Evolutionary conservation across 2,797 vertebrate species (phyloP), one percentile per base, ranked within the genome.

Genomic region (Aldrovandia affinis): DNA sequence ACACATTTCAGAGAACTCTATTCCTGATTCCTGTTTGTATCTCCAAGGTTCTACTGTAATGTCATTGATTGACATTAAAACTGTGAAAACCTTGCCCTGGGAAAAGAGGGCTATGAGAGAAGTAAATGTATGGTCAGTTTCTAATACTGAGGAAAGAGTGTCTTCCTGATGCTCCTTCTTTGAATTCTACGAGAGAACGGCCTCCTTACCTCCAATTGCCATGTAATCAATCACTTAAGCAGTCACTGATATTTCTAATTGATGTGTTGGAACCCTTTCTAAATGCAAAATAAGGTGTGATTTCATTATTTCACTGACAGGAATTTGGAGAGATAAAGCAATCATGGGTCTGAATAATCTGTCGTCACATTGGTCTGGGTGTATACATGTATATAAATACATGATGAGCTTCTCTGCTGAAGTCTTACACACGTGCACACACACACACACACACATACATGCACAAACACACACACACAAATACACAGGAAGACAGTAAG

Each of bases 221-320:
- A 80, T 77, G 81, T 63, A 61, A 89, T 88, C 86, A 81, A 78
- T 88, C 86, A 87, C 33, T 65, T 79, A 78, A 33, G 36, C 84
- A 78, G 80, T 33, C 54, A 79, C 57, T 52, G 80, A 83, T 79
- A 82, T 86, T 59, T 80, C 77, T 84, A 30, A 84, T n/a, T 82
- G 78, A 86, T 79, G 70, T 9, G n/a, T 39, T 77, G 15, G 61
- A 20, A 68, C 54, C 50, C 57, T 44, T 78, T 59, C 61, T 86
- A 86, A 84, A 87, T 84, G 78, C 83, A 82, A 82, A 83, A 83
- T 33, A 54, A 82, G 75, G 14, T 28, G 36, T 28, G 50, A 70
- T 57, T 55, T 36, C 39, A 81, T 61, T 57, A 5, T 75, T 36
- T 75, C 20, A 42, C 78, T 73, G 63, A 47, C 50, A 70, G 78